A percentile compares a stretch with the other conserved stretches of the same genome.
These are phyloP conservation scores for Allenopithecus nigroviridis DNA, from an alignment of 2,797 vertebrate species.

Conservation along the genomic window DNA sequence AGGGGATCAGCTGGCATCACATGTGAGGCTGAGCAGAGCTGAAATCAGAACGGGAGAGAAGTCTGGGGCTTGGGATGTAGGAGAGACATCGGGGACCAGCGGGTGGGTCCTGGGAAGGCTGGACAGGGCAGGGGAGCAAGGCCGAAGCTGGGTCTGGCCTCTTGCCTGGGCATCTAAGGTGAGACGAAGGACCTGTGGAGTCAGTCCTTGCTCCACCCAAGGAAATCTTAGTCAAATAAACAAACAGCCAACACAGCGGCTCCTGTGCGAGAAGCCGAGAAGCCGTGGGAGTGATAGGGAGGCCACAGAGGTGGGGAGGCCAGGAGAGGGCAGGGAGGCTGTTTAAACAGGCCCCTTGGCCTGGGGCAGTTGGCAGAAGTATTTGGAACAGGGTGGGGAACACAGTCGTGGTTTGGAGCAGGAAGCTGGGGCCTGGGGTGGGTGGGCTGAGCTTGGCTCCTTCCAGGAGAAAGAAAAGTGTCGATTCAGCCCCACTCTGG, in stretches of 20 bases:
- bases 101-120: background rate
- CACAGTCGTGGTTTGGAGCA: slow-evolving; percentile 55
- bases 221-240: slow-evolving; percentile 66
- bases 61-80: background rate
- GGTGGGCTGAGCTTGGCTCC: slow-evolving; percentile 37
- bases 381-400: slow-evolving; percentile 62
- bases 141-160: background rate
- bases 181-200: background rate
- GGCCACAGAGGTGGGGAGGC: background rate
- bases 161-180: slow-evolving; percentile 8
- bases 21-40: background rate
- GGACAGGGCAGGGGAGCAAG: background rate
- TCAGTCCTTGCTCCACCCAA: slow-evolving; percentile 1
- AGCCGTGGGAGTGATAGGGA: background rate
- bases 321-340: background rate
- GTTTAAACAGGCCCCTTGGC: slow-evolving; percentile 29
- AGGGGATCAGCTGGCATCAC: background rate
- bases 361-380: slow-evolving; percentile 45
- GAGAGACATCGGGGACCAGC: background rate
- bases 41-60: background rate
- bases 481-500: slow-evolving; percentile 40
- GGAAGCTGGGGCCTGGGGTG: slow-evolving; percentile 49
- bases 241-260: slow-evolving; percentile 69
- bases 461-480: slow-evolving; percentile 65
- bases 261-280: slow-evolving; percentile 17